phyloP scores from a whole-genome alignment of 23 tunicate genomes.

The Styela clava region DNA sequence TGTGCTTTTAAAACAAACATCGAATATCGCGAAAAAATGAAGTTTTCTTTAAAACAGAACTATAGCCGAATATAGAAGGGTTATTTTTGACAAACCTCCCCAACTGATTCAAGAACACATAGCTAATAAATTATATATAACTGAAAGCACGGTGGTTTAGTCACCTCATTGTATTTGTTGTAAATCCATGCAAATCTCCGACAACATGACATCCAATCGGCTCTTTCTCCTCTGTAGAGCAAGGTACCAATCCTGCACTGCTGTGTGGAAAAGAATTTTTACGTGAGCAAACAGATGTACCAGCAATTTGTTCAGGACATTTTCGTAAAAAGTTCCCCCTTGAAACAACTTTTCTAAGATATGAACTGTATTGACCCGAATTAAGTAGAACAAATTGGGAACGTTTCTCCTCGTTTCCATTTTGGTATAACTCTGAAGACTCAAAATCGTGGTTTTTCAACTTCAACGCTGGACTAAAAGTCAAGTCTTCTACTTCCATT shows the following conservation, averaged over 20 bases:
- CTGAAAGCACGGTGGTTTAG: no score
- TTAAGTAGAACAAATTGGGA: slow-evolving; percentile 41
- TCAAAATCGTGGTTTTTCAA: neutral
- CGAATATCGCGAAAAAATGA: no score
- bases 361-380: slow-evolving; percentile 56
- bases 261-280: slow-evolving; percentile 15
- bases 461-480: neutral
- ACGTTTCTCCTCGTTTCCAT: neutral
- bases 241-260: slow-evolving; percentile 37
- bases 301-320: neutral
- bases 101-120: no score
- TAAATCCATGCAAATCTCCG: slow-evolving; percentile 73
- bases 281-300: neutral
- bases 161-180: slow-evolving; percentile 68
- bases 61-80: no score
- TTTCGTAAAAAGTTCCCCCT: slow-evolving; percentile 24
- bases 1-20: no score
- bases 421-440: neutral
- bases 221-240: slow-evolving; percentile 16
- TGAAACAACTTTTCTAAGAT: slow-evolving; percentile 42
- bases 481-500: slow-evolving; percentile 5
- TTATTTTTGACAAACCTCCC: no score
- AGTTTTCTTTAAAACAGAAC: no score
- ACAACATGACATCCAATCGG: slow-evolving; percentile 78
- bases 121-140: no score